phyloP scores from a whole-genome alignment of 1,140 invertebrate genomes.

The Acromyrmex heyeri region DNA sequence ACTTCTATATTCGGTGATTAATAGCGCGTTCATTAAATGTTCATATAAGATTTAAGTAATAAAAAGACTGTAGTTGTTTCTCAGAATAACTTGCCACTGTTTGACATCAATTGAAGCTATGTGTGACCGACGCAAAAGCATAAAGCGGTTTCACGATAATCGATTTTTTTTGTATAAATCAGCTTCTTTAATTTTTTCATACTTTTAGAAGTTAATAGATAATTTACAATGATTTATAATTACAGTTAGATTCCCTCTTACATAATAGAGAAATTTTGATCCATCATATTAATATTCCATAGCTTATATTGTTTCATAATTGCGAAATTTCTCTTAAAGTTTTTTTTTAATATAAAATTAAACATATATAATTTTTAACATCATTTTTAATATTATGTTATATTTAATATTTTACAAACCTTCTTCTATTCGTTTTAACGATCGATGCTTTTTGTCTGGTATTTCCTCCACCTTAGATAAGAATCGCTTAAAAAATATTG shows the following conservation, averaged over 20 bases:
- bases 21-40: not conserved
- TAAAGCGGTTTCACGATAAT: not conserved
- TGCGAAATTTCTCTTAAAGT: not conserved
- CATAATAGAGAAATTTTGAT: not conserved
- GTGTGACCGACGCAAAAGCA: not conserved
- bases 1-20: conserved; percentile 6
- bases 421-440: conserved; percentile 34
- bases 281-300: conserved; percentile 14
- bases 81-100: not conserved
- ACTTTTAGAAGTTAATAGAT: not conserved
- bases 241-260: not conserved
- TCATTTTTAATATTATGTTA: not conserved
- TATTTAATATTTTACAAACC: conserved; percentile 8
- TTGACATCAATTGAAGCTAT: conserved; percentile 6
- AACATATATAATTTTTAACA: not conserved
- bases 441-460: not conserved
- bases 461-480: conserved; percentile 2
- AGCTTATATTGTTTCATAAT: not conserved
- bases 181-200: not conserved
- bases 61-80: not conserved
- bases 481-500: not conserved
- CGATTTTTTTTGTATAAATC: not conserved
- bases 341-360: not conserved
- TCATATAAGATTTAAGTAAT: not conserved
- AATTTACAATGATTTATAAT: not conserved